Percentiles rank a stretch among this genome's conserved stretches.
Evolutionary conservation across 1,140 invertebrate species (phyloP).

Genomic region (Homarus americanus): DNA sequence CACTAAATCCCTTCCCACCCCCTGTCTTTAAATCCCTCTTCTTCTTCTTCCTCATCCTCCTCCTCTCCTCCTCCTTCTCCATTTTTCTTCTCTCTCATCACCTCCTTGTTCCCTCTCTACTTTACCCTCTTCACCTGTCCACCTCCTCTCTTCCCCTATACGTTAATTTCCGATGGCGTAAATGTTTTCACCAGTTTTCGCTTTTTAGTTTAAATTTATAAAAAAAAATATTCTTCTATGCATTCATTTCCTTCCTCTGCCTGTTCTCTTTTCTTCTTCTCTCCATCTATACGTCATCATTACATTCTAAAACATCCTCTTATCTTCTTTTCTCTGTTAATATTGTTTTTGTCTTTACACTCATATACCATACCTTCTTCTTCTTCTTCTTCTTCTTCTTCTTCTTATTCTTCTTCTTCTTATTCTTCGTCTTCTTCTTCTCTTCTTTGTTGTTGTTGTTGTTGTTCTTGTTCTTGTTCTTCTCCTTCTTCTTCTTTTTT

Average conservation of each 20-base stretch:
- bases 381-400: not conserved
- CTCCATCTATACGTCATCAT: too few relatives aligned
- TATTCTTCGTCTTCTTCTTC: too few relatives aligned
- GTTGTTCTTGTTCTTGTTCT: not conserved
- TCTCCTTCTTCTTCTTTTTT: too few relatives aligned
- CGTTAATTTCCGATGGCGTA: not conserved
- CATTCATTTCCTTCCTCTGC: not conserved
- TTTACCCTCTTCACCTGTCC: not conserved
- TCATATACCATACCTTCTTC: not conserved
- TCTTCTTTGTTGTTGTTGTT: not conserved
- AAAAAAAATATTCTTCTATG: too few relatives aligned
- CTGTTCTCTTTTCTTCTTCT: too few relatives aligned
- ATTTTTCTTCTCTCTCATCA: not conserved
- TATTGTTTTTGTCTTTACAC: not conserved
- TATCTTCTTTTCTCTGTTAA: not conserved
- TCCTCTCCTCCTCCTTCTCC: not conserved
- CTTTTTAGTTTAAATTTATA: too few relatives aligned
- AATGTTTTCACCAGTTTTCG: too few relatives aligned
- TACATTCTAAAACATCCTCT: not conserved
- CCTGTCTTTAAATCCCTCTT: not conserved
- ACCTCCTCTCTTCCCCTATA: not conserved
- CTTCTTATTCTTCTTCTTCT: not conserved
- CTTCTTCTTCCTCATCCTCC: not conserved
- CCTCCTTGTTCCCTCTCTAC: not conserved
- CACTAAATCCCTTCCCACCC: not conserved